Evolutionary conservation across 2,888 invertebrate species (phyloP), one percentile per base, ranked within the genome.

Genomic region (Rhimphoctona megacephalus): DNA sequence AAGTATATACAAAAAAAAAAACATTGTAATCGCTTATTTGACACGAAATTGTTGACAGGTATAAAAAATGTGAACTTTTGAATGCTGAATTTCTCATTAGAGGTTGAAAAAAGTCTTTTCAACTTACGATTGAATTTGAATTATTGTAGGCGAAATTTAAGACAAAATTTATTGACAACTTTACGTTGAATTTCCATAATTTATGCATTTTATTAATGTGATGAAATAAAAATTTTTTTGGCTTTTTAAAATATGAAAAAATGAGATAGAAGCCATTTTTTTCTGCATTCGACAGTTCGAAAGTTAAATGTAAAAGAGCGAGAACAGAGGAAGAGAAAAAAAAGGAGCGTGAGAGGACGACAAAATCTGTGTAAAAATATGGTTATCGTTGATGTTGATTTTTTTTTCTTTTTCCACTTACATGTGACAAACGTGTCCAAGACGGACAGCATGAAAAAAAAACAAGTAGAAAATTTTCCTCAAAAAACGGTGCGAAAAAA

Each of bases 401-500:
- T 57, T 46, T 57, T 52, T 54, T 57, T 67, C 78, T 83, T 87
- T 73, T 67, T 81, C 85, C 85, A 89, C 89, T 89, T 88, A 89
- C 89, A 87, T 85, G 85, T 89, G 80, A 83, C 86, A 87, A 85
- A 86, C 76, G 85, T 86, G 87, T 86, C 81, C 88, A 76, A 73
- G 83, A 85, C 84, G 85, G 85, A 89, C 83, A 89, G 88, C 87
- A 92, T 94, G 94, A 90, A 92, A 94, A 94, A 61, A 93, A 93
- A 88, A 88, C 69, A 70, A 90, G 91, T 89, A 93, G 91, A 92
- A 89, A 91, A 84, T 92, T 93, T 91, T 91, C 92, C 93, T 93
- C 93, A 94, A 94, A 94, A 74, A 87, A 93, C 92, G 90, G 86
- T 90, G 89, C 92, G 94, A 94, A 94, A 94, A 92, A 90, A 90